Evolutionary conservation across 2,113 vertebrate species (phyloP), one percentile per base, ranked within the genome.

Genomic region (Catharus minimus): DNA sequence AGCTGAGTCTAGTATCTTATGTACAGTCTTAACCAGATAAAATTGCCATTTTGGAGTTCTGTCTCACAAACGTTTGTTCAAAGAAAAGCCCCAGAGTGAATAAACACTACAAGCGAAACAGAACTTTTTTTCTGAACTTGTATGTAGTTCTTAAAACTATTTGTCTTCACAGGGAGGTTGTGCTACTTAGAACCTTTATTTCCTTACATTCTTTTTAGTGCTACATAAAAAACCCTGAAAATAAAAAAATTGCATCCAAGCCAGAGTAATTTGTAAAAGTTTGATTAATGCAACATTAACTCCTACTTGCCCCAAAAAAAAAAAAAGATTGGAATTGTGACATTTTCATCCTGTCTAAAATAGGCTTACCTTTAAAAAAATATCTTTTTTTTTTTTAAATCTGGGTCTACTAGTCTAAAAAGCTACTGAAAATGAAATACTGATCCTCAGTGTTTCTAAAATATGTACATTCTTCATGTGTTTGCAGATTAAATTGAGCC

Each of bases 111-210:
- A 50, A 68, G 15, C 61, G 7, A 82, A 67, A 5, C 15, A 60
- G 26, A 82, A 75, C 10, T 55, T 77, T 80, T 39, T 68, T 75
- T 15, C 8, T 92, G 33, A 52, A 84, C 62, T 67, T 58, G 52
- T 53, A 73, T 68, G 72, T 26, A 68, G 9, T 84, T 83, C 60
- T 53, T 62, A 77, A 73, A 83, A 33, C 53, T 30, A n/a, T 57
- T 80, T 92, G 38, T 80, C 88, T 90, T 92, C 73, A 81, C 11
- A 15, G 22, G 33, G 47, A 81, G 13, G 20, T 73, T 88, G 46
- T 92, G 88, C 93, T 94, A 90, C 86, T 96, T 96, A 88, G 24
- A 92, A 72, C 33, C 26, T 93, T 93, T 36, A 88, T 96, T 95
- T 92, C 33, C 44, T 83, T 79, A 69, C 71, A 71, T 94, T 97